Conservation (phyloP, 35 echinoderm and acorn worm species). For the Antedon bifida region DNA sequence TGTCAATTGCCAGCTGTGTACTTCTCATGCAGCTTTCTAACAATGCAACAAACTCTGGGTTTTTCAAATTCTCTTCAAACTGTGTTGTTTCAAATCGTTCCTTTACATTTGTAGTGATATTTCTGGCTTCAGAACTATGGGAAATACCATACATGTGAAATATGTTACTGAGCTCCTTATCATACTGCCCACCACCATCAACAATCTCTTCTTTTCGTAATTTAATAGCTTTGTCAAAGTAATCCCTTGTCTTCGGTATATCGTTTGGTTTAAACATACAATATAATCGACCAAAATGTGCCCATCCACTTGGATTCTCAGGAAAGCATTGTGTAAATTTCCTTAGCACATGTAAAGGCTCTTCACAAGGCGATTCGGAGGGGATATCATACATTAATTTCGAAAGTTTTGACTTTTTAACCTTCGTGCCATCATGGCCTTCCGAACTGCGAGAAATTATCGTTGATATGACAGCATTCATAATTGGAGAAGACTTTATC, state of each 20-base stretch:
- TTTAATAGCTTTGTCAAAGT: conserved; percentile 1
- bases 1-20: neutral
- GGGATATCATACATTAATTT: conserved; percentile 15
- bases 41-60: neutral
- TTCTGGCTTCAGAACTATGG: too few relatives aligned
- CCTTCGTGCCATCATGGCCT: neutral
- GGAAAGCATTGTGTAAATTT: conserved; percentile 18
- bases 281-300: conserved; percentile 12
- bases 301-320: conserved; percentile 11
- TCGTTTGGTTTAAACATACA: neutral
- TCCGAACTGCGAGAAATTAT: conserved; percentile 7
- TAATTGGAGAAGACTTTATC: neutral
- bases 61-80: neutral
- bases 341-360: conserved; percentile 2
- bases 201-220: conserved; percentile 12
- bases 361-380: conserved; percentile 3
- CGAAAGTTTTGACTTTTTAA: conserved; percentile 1
- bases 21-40: neutral
- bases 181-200: neutral
- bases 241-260: neutral
- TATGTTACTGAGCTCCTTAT: neutral
- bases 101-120: too few relatives aligned
- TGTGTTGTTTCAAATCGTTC: too few relatives aligned
- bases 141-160: too few relatives aligned
- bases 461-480: neutral